phyloP scores from a whole-genome alignment of 2,888 invertebrate species.

The Dorcus hopei region DNA sequence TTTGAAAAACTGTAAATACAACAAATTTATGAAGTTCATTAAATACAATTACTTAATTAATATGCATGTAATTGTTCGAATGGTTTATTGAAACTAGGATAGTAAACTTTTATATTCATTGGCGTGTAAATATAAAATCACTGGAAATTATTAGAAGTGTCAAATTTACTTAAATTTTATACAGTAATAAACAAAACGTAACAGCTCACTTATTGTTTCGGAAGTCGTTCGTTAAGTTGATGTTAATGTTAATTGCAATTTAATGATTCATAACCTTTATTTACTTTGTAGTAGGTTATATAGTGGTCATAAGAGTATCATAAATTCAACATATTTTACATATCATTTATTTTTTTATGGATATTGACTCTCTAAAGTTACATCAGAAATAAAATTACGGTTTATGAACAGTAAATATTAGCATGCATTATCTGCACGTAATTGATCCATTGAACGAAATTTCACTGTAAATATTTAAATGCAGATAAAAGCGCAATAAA shows the following conservation, averaged over 20 bases:
- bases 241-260: conserved; percentile 33
- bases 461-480: neutral
- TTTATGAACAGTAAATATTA: conserved; percentile 17
- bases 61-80: too few species aligned
- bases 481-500: neutral
- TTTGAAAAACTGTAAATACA: too few species aligned
- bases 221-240: conserved; percentile 32
- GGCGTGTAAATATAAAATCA: conserved; percentile 1
- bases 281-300: conserved; percentile 29
- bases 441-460: neutral
- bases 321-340: conserved; percentile 28
- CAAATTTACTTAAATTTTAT: conserved; percentile 26
- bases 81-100: too few species aligned
- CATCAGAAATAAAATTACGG: conserved; percentile 11
- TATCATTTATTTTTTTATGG: conserved; percentile 22
- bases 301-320: conserved; percentile 25
- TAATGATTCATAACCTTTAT: conserved; percentile 33
- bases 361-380: conserved; percentile 15
- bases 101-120: too few species aligned
- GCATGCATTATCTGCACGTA: neutral
- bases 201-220: conserved; percentile 28
- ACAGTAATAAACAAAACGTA: conserved; percentile 27
- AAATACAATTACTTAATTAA: too few species aligned
- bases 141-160: conserved; percentile 18
- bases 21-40: too few species aligned